Evolutionary conservation across 2,797 vertebrate genomes (phyloP).

Genomic region (Pseudocheirus occidentalis): DNA sequence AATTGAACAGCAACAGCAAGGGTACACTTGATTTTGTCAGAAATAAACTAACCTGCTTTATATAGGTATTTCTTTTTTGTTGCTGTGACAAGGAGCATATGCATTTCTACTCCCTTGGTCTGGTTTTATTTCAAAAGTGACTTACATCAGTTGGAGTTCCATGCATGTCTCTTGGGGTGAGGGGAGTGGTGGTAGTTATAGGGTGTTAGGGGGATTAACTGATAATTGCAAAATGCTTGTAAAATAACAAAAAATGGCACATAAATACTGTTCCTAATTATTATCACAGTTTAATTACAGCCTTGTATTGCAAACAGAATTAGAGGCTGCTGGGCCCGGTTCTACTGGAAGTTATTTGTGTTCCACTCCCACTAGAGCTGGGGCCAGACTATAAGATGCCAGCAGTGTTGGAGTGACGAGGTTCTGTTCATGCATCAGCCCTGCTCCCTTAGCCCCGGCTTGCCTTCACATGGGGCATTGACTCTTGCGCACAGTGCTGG

Average conservation of each 20-base stretch:
- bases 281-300: constrained; percentile 61
- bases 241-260: constrained; percentile 61
- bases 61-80: neutral
- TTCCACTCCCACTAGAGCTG: constrained; percentile 42
- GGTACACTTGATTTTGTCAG: neutral
- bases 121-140: constrained; percentile 53
- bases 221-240: constrained; percentile 63
- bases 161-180: neutral
- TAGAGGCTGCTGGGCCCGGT: constrained; percentile 24
- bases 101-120: neutral
- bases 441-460: neutral
- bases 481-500: neutral
- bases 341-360: constrained; percentile 69
- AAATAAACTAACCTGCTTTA: neutral
- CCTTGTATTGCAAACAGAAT: constrained; percentile 54
- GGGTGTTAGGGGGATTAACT: constrained; percentile 59
- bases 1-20: neutral
- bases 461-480: neutral
- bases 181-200: constrained; percentile 11
- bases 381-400: constrained; percentile 4
- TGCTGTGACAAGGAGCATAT: neutral
- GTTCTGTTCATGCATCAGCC: constrained; percentile 24
- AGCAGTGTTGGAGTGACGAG: neutral
- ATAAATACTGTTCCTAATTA: constrained; percentile 70
- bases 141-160: constrained; percentile 54